phyloP scores from a whole-genome alignment of 2,888 invertebrate genomes.

The Argyresthia albistria region DNA sequence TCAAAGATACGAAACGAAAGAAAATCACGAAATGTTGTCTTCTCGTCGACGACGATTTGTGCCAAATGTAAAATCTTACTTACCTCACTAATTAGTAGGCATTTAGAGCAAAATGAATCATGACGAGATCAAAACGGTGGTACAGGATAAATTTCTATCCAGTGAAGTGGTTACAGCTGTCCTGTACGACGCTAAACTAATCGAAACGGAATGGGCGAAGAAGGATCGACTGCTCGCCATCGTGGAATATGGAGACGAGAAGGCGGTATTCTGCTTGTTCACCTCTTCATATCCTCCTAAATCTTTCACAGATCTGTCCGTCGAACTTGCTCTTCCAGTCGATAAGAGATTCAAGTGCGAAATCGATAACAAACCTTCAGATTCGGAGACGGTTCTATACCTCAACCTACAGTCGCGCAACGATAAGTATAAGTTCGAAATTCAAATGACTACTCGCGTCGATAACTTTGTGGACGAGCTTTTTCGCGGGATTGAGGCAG shows the following conservation, averaged over 20 bases:
- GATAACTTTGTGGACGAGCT: conserved; percentile 82
- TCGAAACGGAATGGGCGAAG: conserved; percentile 60
- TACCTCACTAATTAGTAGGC: background rate
- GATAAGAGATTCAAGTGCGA: conserved; percentile 85
- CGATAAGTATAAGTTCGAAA: conserved; percentile 63
- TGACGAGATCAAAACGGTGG: conserved; percentile 58
- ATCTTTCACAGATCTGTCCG: conserved; percentile 82
- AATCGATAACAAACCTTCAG: conserved; percentile 75
- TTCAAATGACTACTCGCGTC: conserved; percentile 71
- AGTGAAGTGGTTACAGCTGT: conserved; percentile 62
- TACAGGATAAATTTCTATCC: conserved; percentile 62
- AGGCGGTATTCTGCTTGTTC: conserved; percentile 63
- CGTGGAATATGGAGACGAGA: conserved; percentile 64
- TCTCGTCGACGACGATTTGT: background rate
- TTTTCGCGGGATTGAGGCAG: conserved; percentile 80
- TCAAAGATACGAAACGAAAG: background rate
- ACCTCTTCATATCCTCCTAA: conserved; percentile 76
- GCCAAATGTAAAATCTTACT: conserved; percentile 1
- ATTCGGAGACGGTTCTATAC: conserved; percentile 61
- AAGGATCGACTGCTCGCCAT: conserved; percentile 59
- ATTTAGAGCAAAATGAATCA: conserved; percentile 46
- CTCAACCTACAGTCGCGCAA: conserved; percentile 59
- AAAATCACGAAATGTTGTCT: background rate
- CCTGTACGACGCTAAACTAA: conserved; percentile 56
- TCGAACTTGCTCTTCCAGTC: conserved; percentile 86